A percentile compares a stretch with the other conserved stretches of the same genome.
phyloP scores from a whole-genome alignment of 2,113 vertebrate genomes.

The Craseonycteris thonglongyai region DNA sequence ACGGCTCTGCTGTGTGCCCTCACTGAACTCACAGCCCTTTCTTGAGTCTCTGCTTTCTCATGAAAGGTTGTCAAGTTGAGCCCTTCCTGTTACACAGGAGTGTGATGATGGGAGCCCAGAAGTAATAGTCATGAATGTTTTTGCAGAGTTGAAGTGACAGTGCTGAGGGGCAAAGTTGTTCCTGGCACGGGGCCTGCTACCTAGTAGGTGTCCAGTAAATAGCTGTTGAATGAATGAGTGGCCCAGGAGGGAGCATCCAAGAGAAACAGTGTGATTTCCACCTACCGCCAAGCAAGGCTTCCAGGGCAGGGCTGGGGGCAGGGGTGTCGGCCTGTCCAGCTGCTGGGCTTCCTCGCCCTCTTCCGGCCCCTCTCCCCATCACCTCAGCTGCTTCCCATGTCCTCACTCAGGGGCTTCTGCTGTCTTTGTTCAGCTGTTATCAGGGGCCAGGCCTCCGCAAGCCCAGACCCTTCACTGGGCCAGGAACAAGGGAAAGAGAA shows the following conservation, averaged over 20 bases:
- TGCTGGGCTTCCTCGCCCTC: background rate
- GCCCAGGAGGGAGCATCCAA: slow-evolving; percentile 49
- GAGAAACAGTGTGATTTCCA: slow-evolving; percentile 60
- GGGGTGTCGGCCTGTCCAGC: background rate
- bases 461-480: background rate
- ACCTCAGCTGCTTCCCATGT: slow-evolving; percentile 31
- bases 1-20: rapidly evolving
- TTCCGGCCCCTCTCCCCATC: slow-evolving; percentile 41
- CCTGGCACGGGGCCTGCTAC: slow-evolving; percentile 45
- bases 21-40: background rate
- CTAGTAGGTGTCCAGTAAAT: slow-evolving; percentile 64
- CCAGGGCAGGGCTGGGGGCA: slow-evolving; percentile 59
- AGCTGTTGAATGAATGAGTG: slow-evolving; percentile 54
- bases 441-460: background rate
- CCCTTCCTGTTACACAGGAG: background rate
- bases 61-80: background rate
- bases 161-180: slow-evolving; percentile 38
- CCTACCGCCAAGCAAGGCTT: slow-evolving; percentile 27
- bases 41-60: background rate
- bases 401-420: background rate
- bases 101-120: background rate
- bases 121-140: slow-evolving; percentile 16
- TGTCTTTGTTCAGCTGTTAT: slow-evolving; percentile 12
- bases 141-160: slow-evolving; percentile 38
- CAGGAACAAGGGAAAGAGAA: background rate